Percentiles rank a stretch among this genome's conserved stretches.
phyloP scores from a whole-genome alignment of 2,797 vertebrate genomes.

The Gouania willdenowi region DNA sequence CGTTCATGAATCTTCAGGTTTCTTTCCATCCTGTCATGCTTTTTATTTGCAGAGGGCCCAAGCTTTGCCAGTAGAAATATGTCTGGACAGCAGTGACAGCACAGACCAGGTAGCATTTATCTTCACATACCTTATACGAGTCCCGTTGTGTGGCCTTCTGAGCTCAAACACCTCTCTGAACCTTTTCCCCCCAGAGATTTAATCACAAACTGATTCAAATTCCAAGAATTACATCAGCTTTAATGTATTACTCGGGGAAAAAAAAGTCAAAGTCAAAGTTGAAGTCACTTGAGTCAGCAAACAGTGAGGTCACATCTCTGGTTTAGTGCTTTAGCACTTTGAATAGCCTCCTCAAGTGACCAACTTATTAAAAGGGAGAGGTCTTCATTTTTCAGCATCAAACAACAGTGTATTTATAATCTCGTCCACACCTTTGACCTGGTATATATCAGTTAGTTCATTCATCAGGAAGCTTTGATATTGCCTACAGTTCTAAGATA shows the following conservation, averaged over 20 bases:
- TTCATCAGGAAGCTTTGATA: conserved; percentile 18
- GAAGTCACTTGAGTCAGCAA: conserved; percentile 1
- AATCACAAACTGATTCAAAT: conserved; percentile 25
- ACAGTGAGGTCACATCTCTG: conserved; percentile 1
- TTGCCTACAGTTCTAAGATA: conserved; percentile 23
- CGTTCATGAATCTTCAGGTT: conserved; percentile 64
- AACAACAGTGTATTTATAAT: not conserved
- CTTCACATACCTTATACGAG: conserved; percentile 1
- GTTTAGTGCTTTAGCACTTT: not conserved
- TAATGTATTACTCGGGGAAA: conserved; percentile 14
- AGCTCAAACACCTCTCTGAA: conserved; percentile 19
- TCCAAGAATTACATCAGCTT: conserved; percentile 36
- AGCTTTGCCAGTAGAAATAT: not conserved
- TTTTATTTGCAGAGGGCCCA: conserved; percentile 2
- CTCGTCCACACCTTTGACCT: conserved; percentile 2
- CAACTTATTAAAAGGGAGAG: not conserved
- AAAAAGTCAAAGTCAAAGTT: conserved; percentile 9
- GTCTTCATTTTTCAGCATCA: not conserved
- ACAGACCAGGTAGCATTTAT: conserved; percentile 3
- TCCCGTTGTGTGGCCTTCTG: conserved; percentile 10
- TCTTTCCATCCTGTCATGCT: conserved; percentile 36
- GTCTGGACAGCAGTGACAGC: not conserved
- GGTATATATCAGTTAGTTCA: conserved; percentile 16
- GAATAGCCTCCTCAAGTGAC: not conserved
- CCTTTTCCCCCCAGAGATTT: conserved; percentile 10